phyloP scores from a whole-genome alignment of 1,140 invertebrate species.

The Trinorchestia longiramus region DNA sequence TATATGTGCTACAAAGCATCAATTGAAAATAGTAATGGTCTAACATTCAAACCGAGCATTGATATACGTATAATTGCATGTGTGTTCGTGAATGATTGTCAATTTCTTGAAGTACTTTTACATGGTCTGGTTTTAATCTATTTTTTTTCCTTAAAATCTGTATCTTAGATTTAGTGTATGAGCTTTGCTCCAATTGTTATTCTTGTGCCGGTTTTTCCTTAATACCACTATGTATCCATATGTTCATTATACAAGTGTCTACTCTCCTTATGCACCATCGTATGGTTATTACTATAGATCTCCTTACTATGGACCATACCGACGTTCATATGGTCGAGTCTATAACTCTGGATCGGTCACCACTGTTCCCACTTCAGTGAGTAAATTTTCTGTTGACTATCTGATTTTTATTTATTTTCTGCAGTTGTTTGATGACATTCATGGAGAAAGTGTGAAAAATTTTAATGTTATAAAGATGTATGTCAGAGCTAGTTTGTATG shows the following conservation, averaged over 20 bases:
- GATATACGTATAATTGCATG: background rate
- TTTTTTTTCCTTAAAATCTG: background rate
- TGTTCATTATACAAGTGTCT: conserved; percentile 12
- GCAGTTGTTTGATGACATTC: background rate
- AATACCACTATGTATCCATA: conserved; percentile 30
- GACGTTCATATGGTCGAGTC: conserved; percentile 37
- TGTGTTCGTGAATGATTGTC: background rate
- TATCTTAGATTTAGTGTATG: background rate
- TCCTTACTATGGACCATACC: conserved; percentile 4
- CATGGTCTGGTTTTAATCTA: background rate
- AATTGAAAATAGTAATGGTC: too few species aligned
- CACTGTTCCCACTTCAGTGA: conserved; percentile 28
- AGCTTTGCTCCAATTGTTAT: background rate
- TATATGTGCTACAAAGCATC: too few species aligned
- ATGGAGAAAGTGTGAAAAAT: background rate
- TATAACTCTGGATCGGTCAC: background rate
- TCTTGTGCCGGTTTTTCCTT: background rate
- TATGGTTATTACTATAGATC: background rate
- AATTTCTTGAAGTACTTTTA: background rate
- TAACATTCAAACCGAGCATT: background rate
- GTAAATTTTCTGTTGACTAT: conserved; percentile 5
- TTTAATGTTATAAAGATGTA: background rate
- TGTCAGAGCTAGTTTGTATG: background rate
- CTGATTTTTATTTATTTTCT: background rate
- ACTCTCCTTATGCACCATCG: background rate